These are phyloP conservation scores for Hymenopus coronatus DNA, from an alignment of 2,888 invertebrate genomes.

Conservation along the genomic window DNA sequence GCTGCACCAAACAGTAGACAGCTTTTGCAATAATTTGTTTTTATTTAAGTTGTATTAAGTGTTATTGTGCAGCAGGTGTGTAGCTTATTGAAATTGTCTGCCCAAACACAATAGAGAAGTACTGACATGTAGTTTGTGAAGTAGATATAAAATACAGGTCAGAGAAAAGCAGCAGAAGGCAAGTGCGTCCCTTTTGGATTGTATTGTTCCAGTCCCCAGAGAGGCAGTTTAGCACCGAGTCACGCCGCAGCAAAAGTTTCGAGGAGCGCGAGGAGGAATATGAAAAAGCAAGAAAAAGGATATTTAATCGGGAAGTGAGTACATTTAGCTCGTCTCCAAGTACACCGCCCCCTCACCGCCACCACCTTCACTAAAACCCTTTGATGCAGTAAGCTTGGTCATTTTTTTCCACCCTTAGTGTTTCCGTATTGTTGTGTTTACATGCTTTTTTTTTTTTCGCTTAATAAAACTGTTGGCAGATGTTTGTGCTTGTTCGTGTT, in stretches of 20 bases:
- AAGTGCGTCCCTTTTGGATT: not conserved
- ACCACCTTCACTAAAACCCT: not conserved
- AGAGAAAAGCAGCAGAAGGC: not conserved
- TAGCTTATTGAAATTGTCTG: not conserved
- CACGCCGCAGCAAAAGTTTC: conserved; percentile 75
- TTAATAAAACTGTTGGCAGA: not conserved
- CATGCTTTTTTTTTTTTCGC: not conserved
- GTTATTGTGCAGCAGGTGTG: not conserved
- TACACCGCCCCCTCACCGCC: not conserved
- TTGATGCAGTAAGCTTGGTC: not conserved
- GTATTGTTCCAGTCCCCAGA: conserved; percentile 53
- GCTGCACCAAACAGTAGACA: too few species aligned
- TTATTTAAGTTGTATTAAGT: not conserved
- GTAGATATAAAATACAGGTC: not conserved
- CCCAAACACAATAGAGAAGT: not conserved
- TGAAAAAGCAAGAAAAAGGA: conserved; percentile 78
- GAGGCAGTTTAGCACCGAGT: conserved; percentile 59
- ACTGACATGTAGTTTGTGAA: not conserved
- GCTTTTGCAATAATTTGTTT: too few species aligned
- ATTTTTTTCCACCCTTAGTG: not conserved
- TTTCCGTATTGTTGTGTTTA: not conserved
- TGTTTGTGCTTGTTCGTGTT: conserved; percentile 9
- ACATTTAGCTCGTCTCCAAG: not conserved
- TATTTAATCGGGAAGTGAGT: conserved; percentile 66
- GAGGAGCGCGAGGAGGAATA: conserved; percentile 92